These are phyloP conservation scores for Minunthozetes semirufus DNA, from an alignment of 2,888 invertebrate genomes.

Conservation along the genomic window DNA sequence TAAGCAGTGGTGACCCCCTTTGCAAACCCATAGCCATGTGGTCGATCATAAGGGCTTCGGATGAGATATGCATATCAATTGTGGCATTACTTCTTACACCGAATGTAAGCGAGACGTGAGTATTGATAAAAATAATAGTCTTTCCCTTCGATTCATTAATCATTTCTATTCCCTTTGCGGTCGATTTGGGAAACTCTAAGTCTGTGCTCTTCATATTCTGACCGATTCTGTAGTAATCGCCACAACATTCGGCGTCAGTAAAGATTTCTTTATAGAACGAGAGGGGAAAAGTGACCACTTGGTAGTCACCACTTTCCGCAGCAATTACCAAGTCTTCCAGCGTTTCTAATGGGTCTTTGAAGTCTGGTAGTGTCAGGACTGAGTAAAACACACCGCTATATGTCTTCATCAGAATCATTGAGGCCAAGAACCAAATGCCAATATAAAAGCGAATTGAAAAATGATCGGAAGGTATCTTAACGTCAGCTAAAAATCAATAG, in stretches of 20 bases:
- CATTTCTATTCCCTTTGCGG: neutral
- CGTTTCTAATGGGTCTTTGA: conserved; percentile 20
- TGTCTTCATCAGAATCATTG: conserved; percentile 7
- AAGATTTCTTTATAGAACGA: neutral
- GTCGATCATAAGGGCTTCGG: neutral
- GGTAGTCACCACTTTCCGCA: neutral
- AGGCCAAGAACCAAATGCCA: neutral
- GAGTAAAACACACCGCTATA: conserved; percentile 29
- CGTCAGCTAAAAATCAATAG: neutral
- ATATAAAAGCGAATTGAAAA: neutral
- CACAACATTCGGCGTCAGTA: neutral
- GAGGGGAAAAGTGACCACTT: neutral
- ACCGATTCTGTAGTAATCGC: neutral
- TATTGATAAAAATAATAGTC: neutral
- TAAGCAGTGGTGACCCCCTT: neutral
- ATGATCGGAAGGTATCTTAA: neutral
- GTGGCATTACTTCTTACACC: neutral
- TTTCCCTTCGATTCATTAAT: neutral
- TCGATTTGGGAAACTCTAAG: neutral
- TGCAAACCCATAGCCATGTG: conserved; percentile 9
- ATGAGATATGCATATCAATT: neutral
- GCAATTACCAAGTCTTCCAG: neutral
- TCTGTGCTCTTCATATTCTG: neutral
- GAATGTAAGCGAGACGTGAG: neutral
- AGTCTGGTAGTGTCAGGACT: conserved; percentile 13